phyloP scores from a whole-genome alignment of 2,797 vertebrate species.

The Thalassophryne amazonica region DNA sequence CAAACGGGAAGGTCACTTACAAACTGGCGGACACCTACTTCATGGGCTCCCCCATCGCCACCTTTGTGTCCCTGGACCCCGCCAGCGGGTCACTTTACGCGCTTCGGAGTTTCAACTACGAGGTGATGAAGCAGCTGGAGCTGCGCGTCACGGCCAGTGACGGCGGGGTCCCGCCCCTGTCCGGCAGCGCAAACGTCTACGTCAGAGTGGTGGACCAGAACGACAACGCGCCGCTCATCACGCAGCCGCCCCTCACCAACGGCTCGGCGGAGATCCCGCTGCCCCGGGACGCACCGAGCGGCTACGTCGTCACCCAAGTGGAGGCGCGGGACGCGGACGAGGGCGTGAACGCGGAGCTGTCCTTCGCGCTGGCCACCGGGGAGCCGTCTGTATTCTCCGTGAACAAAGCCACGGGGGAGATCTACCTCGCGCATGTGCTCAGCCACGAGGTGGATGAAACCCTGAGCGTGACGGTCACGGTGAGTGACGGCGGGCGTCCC shows the following conservation, averaged over 20 bases:
- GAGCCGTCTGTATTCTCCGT: conserved; percentile 83
- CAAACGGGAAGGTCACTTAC: conserved; percentile 90
- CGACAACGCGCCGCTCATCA: conserved; percentile 87
- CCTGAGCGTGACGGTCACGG: conserved; percentile 83
- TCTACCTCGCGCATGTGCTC: conserved; percentile 84
- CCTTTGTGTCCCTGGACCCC: conserved; percentile 90
- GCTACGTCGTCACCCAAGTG: conserved; percentile 84
- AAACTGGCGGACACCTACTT: conserved; percentile 85
- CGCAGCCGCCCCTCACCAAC: conserved; percentile 84
- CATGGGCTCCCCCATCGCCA: conserved; percentile 87
- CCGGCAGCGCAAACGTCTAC: conserved; percentile 83
- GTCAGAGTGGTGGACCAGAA: conserved; percentile 91
- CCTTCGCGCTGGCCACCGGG: conserved; percentile 80
- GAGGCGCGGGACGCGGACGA: conserved; percentile 91
- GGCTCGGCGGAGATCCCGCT: conserved; percentile 85
- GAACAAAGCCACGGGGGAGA: conserved; percentile 86
- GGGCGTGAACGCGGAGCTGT: conserved; percentile 85
- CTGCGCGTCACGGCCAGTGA: conserved; percentile 89
- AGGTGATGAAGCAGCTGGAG: conserved; percentile 89
- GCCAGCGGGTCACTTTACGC: conserved; percentile 92
- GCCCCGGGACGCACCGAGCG: conserved; percentile 82
- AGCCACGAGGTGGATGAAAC: conserved; percentile 83
- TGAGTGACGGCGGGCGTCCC: conserved; percentile 88
- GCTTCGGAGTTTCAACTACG: conserved; percentile 91
- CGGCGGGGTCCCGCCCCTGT: conserved; percentile 85